Base-by-base conservation (phyloP, 2,113 vertebrate species). In the Struthio camelus region DNA sequence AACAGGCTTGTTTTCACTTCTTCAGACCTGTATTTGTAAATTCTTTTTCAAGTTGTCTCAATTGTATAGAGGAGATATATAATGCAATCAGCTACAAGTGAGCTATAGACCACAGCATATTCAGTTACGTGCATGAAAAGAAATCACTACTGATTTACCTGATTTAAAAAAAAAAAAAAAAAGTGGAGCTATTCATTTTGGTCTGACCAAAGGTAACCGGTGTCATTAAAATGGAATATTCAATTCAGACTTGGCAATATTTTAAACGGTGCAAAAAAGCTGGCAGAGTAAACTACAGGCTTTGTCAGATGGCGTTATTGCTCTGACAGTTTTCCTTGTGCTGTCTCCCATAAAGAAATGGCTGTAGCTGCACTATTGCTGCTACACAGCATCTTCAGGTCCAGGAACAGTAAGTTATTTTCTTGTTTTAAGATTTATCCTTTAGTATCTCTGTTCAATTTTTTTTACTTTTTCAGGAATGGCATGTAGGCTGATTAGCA, bases 331-430 rank as follows among this genome's bases (percentile, higher is more conserved):
- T 91, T 56, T 69, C 30, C 14, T 65, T 76, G 59, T 1, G 0
- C 5, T 36, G 48, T 56, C 9, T 62, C 10, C 16, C 36, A 0
- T 10, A 16, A 13, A 54, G 56, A 89, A 90, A 14, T 50, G 19
- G 22, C 36, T 87, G 42, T 48, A 73, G 32, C 38, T 80, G 9
- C 2, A 2, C 15, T 86, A 4, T 17, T 84, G 34, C 34, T 80
- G 5, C 20, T 82, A 28, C 5, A 11, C 42, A 0, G 0, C 70
- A 6, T 28, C 18, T 62, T 38, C 76, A 53, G n/a, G 14, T 76
- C 44, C 38, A 72, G 48, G 87, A 86, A 42, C 22, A 73, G 8
- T 1, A 78, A 70, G 6, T 82, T 24, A 38, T 54, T 72, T 38
- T 64, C 15, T 62, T 58, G 6, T 42, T 91, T 58, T 54, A 19